Conservation (phyloP, 1,140 invertebrate genomes). For the Psix sp. region DNA sequence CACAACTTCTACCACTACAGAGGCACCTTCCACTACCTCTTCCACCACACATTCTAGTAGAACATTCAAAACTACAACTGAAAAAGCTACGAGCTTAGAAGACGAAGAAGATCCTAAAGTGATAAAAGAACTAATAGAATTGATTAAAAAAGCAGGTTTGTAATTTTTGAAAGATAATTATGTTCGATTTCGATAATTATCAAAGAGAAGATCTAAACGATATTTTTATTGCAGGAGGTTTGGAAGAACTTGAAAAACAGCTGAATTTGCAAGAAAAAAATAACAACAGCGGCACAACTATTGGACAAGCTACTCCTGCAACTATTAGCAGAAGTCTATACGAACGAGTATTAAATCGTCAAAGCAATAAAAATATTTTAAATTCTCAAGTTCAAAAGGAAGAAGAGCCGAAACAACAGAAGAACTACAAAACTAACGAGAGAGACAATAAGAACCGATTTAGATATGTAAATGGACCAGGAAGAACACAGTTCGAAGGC, state of each 20-base stretch:
- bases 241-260: constrained; percentile 89
- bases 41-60: constrained; percentile 19
- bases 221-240: constrained; percentile 82
- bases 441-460: constrained; percentile 40
- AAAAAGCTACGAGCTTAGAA: constrained; percentile 35
- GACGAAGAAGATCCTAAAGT: constrained; percentile 87
- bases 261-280: constrained; percentile 79
- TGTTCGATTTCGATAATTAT: too few species aligned
- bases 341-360: constrained; percentile 81
- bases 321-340: constrained; percentile 85
- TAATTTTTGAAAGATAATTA: not conserved
- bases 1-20: constrained; percentile 49
- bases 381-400: constrained; percentile 34
- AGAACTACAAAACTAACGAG: constrained; percentile 30
- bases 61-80: constrained; percentile 26
- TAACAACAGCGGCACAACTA: constrained; percentile 59
- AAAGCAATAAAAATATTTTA: constrained; percentile 60
- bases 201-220: too few species aligned
- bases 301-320: constrained; percentile 74
- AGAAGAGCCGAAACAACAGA: not conserved
- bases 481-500: constrained; percentile 84
- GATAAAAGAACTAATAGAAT: constrained; percentile 88
- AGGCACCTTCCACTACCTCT: constrained; percentile 14
- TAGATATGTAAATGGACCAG: constrained; percentile 71
- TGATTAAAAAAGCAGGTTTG: constrained; percentile 88